Base-by-base conservation (phyloP, 2,888 invertebrate genomes). In the Drosophila melanosoma region DNA sequence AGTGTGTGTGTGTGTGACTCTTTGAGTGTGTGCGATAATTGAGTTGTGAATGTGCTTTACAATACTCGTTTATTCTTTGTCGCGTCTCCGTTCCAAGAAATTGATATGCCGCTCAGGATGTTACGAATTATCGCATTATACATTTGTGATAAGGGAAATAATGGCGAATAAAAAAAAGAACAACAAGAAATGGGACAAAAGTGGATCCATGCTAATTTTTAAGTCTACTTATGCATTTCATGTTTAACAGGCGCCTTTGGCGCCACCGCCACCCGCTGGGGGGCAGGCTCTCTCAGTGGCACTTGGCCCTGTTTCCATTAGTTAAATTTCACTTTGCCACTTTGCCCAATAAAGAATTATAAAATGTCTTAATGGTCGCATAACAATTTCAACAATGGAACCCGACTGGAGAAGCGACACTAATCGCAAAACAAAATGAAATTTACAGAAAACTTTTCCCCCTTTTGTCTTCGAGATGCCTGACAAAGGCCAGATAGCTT, bases 371-470 rank as follows among this genome's bases (percentile, higher is more conserved):
- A 81, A 87, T 89, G 81, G 87, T 59, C 68, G 74, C 83, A 84
- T 82, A 82, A 81, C 89, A 87, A 90, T 90, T 90, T 83, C 76
- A 84, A 87, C 87, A 89, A 90, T 82, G 87, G 80, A 73, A 76
- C 53, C 67, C 70, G 66, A 69, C 71, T 69, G 52, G 56, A 67
- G 70, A 62, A 82, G 87, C 90, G 90, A 91, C 91, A 89, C 91
- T 91, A 91, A 90, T 90, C 90, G 90, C 82, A 79, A 76, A 86
- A 83, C 90, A 81, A 91, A 91, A 91, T 91, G 90, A 87, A 90
- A 90, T 91, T 90, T 91, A 90, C 69, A 87, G 82, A 90, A 89
- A 89, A 82, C 72, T 81, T 83, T 76, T 66, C 49, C 69, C 69
- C 58, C 60, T 70, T 62, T 81, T 77, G 74, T 72, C 58, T 79